These are phyloP conservation scores for Hippocampus comes DNA, from an alignment of 2,113 vertebrate species.

Conservation along the genomic window DNA sequence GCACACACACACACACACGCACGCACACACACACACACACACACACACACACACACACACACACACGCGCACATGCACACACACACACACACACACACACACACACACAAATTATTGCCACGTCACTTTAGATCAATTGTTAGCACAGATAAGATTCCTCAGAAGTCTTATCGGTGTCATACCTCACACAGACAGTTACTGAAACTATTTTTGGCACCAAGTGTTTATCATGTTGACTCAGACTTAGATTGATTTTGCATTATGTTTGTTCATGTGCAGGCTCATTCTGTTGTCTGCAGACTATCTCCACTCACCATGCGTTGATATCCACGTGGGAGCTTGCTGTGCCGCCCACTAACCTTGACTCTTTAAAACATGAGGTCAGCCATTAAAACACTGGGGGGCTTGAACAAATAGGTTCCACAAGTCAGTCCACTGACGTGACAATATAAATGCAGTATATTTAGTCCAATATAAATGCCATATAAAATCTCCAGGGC, in stretches of 20 bases:
- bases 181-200: constrained; percentile 6
- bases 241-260: constrained; percentile 2
- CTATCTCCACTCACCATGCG: constrained; percentile 46
- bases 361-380: constrained; percentile 3
- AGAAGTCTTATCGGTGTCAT: constrained; percentile 13
- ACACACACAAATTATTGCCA: background rate
- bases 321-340: background rate
- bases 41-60: background rate
- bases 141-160: background rate
- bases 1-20: too few relatives aligned
- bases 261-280: constrained; percentile 15
- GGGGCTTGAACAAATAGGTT: too few relatives aligned
- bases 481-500: background rate
- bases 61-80: background rate
- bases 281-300: constrained; percentile 28
- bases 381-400: background rate
- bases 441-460: background rate
- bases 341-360: background rate
- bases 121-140: background rate
- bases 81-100: background rate
- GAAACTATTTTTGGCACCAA: constrained; percentile 24
- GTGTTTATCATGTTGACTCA: constrained; percentile 18
- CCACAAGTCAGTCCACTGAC: background rate
- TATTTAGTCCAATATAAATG: background rate
- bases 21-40: too few relatives aligned